These are phyloP conservation scores for Brachypteracias leptosomus DNA, from an alignment of 2,113 vertebrate genomes.

Conservation along the genomic window DNA sequence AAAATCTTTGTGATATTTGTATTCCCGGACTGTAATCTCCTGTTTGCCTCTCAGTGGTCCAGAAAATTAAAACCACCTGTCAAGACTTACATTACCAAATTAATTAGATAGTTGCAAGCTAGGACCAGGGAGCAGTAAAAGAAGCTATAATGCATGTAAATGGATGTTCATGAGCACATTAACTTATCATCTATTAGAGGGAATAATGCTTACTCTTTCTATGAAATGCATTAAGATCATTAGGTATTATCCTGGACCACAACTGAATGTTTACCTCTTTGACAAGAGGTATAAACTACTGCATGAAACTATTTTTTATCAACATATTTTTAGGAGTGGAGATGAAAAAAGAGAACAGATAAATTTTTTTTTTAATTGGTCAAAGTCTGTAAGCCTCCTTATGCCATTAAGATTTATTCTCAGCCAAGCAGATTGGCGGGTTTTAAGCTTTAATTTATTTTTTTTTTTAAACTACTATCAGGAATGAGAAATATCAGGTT, in stretches of 20 bases:
- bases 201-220: neutral
- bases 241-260: neutral
- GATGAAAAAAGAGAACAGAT: neutral
- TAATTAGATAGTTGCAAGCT: conserved; percentile 54
- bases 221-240: neutral
- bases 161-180: conserved; percentile 9
- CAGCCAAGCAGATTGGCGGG: neutral
- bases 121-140: conserved; percentile 24
- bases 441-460: neutral
- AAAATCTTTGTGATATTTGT: conserved; percentile 4
- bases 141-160: neutral
- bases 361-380: neutral
- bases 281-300: neutral
- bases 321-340: neutral
- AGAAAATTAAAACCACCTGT: conserved; percentile 68
- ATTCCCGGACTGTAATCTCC: conserved; percentile 20
- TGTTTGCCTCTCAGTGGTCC: conserved; percentile 29
- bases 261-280: neutral
- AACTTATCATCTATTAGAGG: neutral
- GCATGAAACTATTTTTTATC: neutral
- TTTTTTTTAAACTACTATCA: neutral
- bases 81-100: conserved; percentile 40
- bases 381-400: neutral
- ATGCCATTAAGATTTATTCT: neutral
- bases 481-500: neutral